Base-by-base conservation (phyloP, 2,888 invertebrate species). In the Oligia strigilis region DNA sequence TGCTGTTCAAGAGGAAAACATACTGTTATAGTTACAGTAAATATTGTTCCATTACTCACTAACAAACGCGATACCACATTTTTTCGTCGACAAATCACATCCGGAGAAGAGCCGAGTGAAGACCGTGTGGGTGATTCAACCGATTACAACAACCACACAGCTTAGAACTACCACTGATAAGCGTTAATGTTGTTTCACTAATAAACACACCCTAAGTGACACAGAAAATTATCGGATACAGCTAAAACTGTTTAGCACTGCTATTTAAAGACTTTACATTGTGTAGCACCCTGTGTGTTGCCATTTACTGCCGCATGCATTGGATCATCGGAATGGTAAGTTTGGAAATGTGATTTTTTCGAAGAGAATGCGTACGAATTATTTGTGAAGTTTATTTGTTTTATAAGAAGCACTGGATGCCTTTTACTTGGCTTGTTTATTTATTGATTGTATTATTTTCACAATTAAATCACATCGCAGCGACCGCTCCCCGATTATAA, bases 31-130 rank as follows among this genome's bases (percentile, higher is more conserved):
- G 94, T 94, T 95, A 94, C 93, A 93, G 92, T 92, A 92, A 92
- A 89, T 90, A 92, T 90, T 93, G 92, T 92, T 92, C 91, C 91
- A 93, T 94, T 92, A 92, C 91, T 92, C 90, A 91, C 94, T 93
- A 92, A 91, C 94, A 92, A 93, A 93, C 90, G 94, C 93, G 96
- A 97, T 96, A 95, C 94, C 94, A 95, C 96, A 96, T 95, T 95
- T 95, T 96, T 95, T 94, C 94, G 94, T 95, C 96, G 96, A 95
- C 96, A 96, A 96, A 96, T 96, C 97, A 96, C 95, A 97, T 97
- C 97, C 97, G 97, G 95, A 95, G 95, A 92, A 93, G 93, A 94
- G 92, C 84, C 89, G 90, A 92, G 91, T 91, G 92, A 92, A 93
- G 93, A 93, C 89, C 91, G 92, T 87, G 91, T 93, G 93, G 90